Conservation (phyloP, 2,113 vertebrate species). For the Thymallus thymallus region DNA sequence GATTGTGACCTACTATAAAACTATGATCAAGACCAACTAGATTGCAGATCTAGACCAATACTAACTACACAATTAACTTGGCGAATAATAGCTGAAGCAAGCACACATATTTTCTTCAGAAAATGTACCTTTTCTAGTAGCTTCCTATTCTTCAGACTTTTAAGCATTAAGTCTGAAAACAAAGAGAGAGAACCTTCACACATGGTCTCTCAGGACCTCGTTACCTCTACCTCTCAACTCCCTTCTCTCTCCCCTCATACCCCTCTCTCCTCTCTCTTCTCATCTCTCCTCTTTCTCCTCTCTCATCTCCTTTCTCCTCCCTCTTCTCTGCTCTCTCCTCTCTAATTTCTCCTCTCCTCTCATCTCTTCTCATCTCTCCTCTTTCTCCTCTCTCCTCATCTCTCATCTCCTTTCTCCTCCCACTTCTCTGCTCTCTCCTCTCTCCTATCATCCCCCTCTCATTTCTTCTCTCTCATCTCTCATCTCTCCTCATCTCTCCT, state of each 20-base stretch:
- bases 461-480: not conserved
- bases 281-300: not conserved
- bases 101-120: too few species aligned
- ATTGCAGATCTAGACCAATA: too few species aligned
- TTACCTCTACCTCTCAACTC: not conserved
- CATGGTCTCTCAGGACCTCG: not conserved
- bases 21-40: too few species aligned
- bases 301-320: too few species aligned
- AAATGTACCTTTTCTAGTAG: too few species aligned
- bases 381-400: not conserved
- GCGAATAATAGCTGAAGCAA: too few species aligned
- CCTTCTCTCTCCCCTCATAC: not conserved
- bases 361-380: not conserved
- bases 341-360: not conserved
- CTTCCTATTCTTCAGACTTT: not conserved
- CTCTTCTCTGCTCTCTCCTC: not conserved
- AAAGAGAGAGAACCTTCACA: not conserved
- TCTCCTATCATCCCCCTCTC: not conserved
- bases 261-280: not conserved
- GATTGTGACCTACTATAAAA: too few species aligned
- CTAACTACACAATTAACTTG: too few species aligned
- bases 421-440: too few species aligned
- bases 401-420: not conserved
- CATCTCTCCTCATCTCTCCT: too few species aligned
- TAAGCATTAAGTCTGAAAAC: not conserved